Conservation (phyloP, 2,888 invertebrate species). For the Diarsia rubi region DNA sequence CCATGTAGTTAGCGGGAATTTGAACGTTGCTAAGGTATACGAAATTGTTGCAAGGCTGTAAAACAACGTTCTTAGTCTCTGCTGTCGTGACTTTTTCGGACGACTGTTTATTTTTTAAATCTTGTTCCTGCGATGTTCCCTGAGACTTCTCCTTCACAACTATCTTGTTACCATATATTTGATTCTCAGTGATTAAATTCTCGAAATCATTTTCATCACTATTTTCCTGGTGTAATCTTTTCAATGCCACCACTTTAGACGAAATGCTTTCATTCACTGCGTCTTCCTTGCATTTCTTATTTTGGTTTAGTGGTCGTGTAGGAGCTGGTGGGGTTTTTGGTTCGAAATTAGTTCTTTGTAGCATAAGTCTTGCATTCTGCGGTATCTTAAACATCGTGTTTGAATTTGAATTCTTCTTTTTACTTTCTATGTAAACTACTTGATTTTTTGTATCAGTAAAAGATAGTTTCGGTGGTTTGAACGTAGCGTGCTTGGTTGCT, state of each 20-base stretch:
- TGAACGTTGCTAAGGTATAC: constrained; percentile 87
- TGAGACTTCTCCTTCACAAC: constrained; percentile 90
- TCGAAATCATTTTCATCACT: constrained; percentile 90
- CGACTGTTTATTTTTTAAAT: constrained; percentile 78
- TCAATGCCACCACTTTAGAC: constrained; percentile 88
- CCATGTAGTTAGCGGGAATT: constrained; percentile 86
- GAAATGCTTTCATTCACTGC: constrained; percentile 77
- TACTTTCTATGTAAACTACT: constrained; percentile 82
- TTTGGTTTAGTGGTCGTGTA: constrained; percentile 86
- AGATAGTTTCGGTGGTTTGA: constrained; percentile 78
- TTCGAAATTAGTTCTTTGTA: constrained; percentile 83
- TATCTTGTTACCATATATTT: constrained; percentile 90
- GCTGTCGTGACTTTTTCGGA: constrained; percentile 74
- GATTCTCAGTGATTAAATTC: constrained; percentile 90
- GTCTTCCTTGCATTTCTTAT: constrained; percentile 86
- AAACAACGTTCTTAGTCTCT: constrained; percentile 82
- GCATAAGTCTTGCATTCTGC: constrained; percentile 82
- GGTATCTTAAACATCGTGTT: constrained; percentile 86
- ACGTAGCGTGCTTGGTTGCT: constrained; percentile 73
- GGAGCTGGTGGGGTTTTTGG: constrained; percentile 89
- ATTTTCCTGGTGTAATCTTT: constrained; percentile 87
- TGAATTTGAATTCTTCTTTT: constrained; percentile 79
- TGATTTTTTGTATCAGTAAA: constrained; percentile 84
- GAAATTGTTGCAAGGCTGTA: constrained; percentile 83
- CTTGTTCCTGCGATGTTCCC: constrained; percentile 84